phyloP scores from a whole-genome alignment of 2,113 vertebrate genomes.

The Sphyrna mokarran region DNA sequence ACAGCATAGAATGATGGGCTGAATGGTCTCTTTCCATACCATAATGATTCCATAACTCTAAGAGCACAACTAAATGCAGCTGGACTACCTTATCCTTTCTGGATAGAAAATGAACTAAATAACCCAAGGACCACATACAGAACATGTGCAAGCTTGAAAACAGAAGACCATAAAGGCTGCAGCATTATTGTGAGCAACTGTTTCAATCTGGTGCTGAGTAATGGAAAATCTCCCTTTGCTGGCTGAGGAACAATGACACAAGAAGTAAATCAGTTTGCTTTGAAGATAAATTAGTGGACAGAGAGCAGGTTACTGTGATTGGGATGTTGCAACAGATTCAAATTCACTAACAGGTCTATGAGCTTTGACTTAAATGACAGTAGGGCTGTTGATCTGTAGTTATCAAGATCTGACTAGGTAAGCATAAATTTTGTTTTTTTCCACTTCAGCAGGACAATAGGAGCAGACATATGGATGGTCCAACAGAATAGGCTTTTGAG shows the following conservation, averaged over 20 bases:
- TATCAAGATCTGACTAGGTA: conserved; percentile 20
- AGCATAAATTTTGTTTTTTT: not conserved
- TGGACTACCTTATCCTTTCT: not conserved
- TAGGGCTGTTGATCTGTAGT: conserved; percentile 15
- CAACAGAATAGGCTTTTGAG: not conserved
- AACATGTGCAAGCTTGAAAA: not conserved
- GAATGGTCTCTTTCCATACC: too few species aligned
- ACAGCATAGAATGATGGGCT: too few species aligned
- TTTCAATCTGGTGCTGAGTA: not conserved
- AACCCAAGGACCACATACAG: not conserved
- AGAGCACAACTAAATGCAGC: not conserved
- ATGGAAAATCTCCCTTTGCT: not conserved
- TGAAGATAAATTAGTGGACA: not conserved
- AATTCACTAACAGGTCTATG: not conserved
- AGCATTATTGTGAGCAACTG: not conserved
- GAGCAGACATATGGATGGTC: not conserved
- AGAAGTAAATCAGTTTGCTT: not conserved
- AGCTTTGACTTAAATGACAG: conserved; percentile 2
- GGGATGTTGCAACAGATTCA: not conserved
- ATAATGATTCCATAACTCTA: not conserved
- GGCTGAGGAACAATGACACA: not conserved
- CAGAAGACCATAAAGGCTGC: not conserved
- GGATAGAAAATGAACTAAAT: not conserved
- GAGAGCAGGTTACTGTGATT: not conserved
- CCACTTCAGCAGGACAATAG: not conserved